Percentiles rank a stretch among this genome's conserved stretches.
Evolutionary conservation across 2,113 vertebrate species (phyloP).

Genomic region (Taxidea taxus): DNA sequence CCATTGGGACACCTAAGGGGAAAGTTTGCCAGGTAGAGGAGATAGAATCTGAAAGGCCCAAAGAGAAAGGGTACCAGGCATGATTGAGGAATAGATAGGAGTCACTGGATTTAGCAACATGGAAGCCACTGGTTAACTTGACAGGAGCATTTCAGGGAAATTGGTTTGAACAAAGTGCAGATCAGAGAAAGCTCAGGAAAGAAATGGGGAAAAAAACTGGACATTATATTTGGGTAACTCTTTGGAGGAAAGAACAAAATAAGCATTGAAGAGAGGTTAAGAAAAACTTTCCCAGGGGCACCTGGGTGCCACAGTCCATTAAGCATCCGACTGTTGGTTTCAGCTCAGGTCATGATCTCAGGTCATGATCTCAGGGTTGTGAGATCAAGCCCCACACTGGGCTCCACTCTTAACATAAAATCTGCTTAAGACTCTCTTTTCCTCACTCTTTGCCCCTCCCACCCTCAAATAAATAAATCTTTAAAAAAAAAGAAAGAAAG

Average conservation of each 20-base stretch:
- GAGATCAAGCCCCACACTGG: background rate
- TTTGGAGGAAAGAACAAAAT: background rate
- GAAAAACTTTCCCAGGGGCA: background rate
- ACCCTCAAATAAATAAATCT: background rate
- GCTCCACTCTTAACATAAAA: background rate
- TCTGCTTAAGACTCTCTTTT: background rate
- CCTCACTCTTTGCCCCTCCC: background rate
- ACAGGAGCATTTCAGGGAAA: background rate
- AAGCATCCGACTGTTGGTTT: background rate
- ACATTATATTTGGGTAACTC: background rate
- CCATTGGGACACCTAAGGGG: too few species aligned
- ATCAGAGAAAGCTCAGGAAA: background rate
- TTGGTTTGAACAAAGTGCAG: background rate
- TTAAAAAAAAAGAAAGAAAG: background rate
- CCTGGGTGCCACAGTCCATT: background rate
- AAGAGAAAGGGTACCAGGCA: background rate
- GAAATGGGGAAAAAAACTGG: background rate
- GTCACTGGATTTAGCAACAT: background rate
- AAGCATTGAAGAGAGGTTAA: background rate
- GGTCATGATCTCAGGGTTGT: background rate
- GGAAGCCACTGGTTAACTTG: background rate
- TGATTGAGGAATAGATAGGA: fast-evolving
- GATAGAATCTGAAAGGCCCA: background rate
- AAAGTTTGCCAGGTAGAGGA: background rate
- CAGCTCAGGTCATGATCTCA: background rate